Evolutionary conservation across 2,888 invertebrate genomes (phyloP).

Genomic region (Altica lythri): DNA sequence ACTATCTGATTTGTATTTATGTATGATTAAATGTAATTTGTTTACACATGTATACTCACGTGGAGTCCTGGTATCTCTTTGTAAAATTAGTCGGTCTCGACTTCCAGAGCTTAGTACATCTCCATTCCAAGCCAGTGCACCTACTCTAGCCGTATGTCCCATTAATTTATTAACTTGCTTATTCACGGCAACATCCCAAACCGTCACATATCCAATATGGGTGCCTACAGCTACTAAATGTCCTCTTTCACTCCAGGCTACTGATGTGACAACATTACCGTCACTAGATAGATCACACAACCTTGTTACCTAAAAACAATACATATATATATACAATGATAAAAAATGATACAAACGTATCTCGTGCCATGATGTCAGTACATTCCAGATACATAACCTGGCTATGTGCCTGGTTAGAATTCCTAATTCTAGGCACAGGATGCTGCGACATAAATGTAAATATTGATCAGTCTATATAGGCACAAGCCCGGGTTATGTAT

Average conservation of each 20-base stretch:
- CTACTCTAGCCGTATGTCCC: slow-evolving; percentile 90
- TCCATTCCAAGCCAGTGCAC: slow-evolving; percentile 97
- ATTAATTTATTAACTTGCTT: slow-evolving; percentile 90
- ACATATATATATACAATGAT: no score
- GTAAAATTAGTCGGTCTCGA: slow-evolving; percentile 89
- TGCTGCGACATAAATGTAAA: no score
- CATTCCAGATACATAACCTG: no score
- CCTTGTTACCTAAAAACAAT: slow-evolving; percentile 72
- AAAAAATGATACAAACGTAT: no score
- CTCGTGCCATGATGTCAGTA: no score
- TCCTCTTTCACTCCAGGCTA: slow-evolving; percentile 98
- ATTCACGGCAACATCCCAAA: slow-evolving; percentile 96
- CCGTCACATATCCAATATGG: slow-evolving; percentile 94
- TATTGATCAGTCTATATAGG: no score
- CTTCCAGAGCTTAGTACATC: slow-evolving; percentile 95
- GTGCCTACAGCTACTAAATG: slow-evolving; percentile 97
- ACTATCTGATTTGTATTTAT: no score
- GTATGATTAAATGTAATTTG: no score
- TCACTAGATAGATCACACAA: slow-evolving; percentile 93
- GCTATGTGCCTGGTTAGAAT: no score
- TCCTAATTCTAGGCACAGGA: no score
- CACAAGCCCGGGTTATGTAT: no score
- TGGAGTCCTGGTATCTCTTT: slow-evolving; percentile 90
- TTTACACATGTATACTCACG: no score
- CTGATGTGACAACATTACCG: slow-evolving; percentile 95